Evolutionary conservation across 2,888 invertebrate genomes (phyloP), one percentile per base, ranked within the genome.

Genomic region (Caenorhabditis virilis): DNA sequence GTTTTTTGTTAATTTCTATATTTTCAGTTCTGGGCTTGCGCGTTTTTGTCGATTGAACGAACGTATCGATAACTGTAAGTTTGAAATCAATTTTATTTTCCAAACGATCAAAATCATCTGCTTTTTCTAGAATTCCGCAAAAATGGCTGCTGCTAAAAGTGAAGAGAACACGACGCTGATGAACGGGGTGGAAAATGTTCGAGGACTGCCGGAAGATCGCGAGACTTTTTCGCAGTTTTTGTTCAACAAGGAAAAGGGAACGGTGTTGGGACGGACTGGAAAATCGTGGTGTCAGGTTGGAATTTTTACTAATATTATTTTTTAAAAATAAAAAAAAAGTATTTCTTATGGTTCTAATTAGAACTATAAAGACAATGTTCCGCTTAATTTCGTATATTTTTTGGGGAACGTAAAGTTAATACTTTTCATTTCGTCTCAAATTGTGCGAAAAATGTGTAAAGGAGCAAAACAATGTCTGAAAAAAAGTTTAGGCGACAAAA

Each of bases 231-330:
- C 38, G 16, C 57, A 72, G 38, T 82, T 81, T 59, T 69, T 82
- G 46, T 82, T 78, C 69, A 82, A 82, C 73, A 80, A 78, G 58
- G 68, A 77, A 35, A 65, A 72, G 33, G 80, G 78, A 33, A 79
- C 77, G 16, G 73, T 71, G 39, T 63, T 80, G 48, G 82, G 82
- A 16, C 70, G 82, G 54, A 79, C 71, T 46, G 78, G 74, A 45
- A 80, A 77, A 42, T 80, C 81, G 23, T 82, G 82, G 82, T 62
- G 72, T 72, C 51, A 67, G 72, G 80, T 80, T 42, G 47, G 71
- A 56, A 2, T 2, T 35, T 42, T 42, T 42, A 2, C 6, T n/a
- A n/a, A n/a, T n/a, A n/a, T n/a, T n/a, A n/a, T n/a, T n/a, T n/a
- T n/a, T n/a, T n/a, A n/a, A n/a, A n/a, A n/a, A n/a, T n/a, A n/a